Evolutionary conservation across 2,888 invertebrate genomes (phyloP).

Genomic region (Sinotaia quadrata): DNA sequence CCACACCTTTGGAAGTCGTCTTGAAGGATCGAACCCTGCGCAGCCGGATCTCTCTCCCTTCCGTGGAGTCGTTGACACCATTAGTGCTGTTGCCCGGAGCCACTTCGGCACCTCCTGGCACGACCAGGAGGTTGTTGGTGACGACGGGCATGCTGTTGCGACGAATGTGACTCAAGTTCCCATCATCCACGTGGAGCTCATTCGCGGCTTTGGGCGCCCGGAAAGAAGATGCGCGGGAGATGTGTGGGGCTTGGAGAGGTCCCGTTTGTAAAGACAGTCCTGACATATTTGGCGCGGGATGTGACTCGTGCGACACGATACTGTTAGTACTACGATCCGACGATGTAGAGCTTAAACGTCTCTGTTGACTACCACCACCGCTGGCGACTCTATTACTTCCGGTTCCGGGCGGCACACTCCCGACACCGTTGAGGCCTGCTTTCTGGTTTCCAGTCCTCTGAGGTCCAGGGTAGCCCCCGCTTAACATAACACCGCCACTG

Average conservation of each 20-base stretch:
- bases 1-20: slow-evolving; percentile 90
- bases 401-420: neutral
- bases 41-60: slow-evolving; percentile 32
- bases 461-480: no score
- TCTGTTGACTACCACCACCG: neutral
- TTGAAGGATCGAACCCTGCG: slow-evolving; percentile 89
- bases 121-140: slow-evolving; percentile 33
- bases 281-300: neutral
- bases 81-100: slow-evolving; percentile 21
- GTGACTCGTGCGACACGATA: slow-evolving; percentile 4
- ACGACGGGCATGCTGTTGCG: slow-evolving; percentile 48
- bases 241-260: neutral
- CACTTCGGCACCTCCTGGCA: no score
- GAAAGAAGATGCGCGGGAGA: slow-evolving; percentile 30
- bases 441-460: no score
- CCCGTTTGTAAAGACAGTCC: slow-evolving; percentile 5
- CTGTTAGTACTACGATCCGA: slow-evolving; percentile 1
- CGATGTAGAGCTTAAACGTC: slow-evolving; percentile 20
- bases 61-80: slow-evolving; percentile 5
- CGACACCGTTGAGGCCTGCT: neutral
- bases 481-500: neutral
- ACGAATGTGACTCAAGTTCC: slow-evolving; percentile 29
- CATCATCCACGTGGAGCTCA: slow-evolving; percentile 21
- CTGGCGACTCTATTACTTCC: neutral
- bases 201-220: neutral